Evolutionary conservation across 2,888 invertebrate species (phyloP), one percentile per base, ranked within the genome.

Genomic region (Cryptocheilus praepositus): DNA sequence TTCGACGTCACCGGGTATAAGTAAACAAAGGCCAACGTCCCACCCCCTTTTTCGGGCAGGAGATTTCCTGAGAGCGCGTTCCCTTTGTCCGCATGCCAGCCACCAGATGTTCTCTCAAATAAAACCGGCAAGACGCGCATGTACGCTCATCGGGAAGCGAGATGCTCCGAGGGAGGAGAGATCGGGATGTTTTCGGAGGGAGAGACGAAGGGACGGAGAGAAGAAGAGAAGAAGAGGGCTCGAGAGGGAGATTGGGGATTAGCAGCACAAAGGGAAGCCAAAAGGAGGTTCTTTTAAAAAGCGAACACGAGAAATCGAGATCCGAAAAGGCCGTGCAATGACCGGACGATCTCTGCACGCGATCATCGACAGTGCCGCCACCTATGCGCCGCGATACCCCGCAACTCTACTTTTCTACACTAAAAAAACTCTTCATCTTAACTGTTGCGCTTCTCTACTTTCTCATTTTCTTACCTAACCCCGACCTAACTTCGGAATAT

Each of bases 71-170:
- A 70, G 74, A 70, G 36, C 77, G 79, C 73, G 71, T 76, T 78
- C 70, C 74, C 84, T 84, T 83, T 84, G 82, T 85, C 71, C 76
- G 80, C 67, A 61, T 76, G 77, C 71, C 79, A 78, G 75, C 76
- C 81, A 80, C 83, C 86, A 83, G 83, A 84, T 85, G 83, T 83
- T 85, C 83, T 53, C 60, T 64, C 73, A 79, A 84, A 85, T 82
- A 84, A 84, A 74, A 83, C 72, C 67, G 62, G 70, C 77, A 75
- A 79, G 76, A 84, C 71, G 79, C 75, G 7, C 73, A 71, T 73
- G 74, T n/a, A 74, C 71, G 74, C 71, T 67, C 70, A 67, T 70
- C 68, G 56, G 45, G 51, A 36, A 18, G 49, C 49, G 49, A 16
- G 49, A 49, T 18, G 49, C 16, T 4, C 49, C 11, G 49, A 49